Evolutionary conservation across 2,113 vertebrate genomes (phyloP), one percentile per base, ranked within the genome.

Genomic region (Lepisosteus oculatus): DNA sequence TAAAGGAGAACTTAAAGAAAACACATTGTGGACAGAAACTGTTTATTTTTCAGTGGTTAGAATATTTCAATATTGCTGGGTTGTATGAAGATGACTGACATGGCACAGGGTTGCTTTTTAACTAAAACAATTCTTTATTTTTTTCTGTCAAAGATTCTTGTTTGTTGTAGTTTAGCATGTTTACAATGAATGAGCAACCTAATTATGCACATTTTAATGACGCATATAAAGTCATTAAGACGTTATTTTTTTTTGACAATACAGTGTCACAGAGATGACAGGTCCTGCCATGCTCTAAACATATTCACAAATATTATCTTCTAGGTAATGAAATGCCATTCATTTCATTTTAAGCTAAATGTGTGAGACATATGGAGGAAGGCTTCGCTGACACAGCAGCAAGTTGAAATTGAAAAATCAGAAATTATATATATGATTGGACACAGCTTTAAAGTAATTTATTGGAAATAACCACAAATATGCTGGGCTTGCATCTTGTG

Each of bases 221-320:
- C 90, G 89, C 82, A 92, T 86, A 83, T 91, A 88, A 90, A 90
- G 88, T 83, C 87, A 91, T 93, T 93, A 90, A 93, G 90, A 88
- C 89, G 91, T 92, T 92, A 91, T 88, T 92, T 86, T 29, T 29
- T 29, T 76, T 83, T 0, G 85, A 89, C 62, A 43, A 94, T 90
- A 91, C 90, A 94, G 90, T 90, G 87, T 87, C 85, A 91, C 89
- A 92, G 90, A 92, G 91, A 92, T 92, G 91, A 92, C 90, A 86
- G 85, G 88, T 90, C 87, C 89, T 75, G 72, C 90, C 89, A 91
- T 88, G 89, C 92, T 93, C 91, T 88, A 94, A 92, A 93, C 91
- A 93, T 92, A 94, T 93, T 93, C 91, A 93, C 93, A 93, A 94
- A 92, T 93, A 92, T 93, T 93, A 92, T 93, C 92, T 93, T 92